A percentile compares a stretch with the other conserved stretches of the same genome.
Evolutionary conservation across 2,888 invertebrate species (phyloP).

Genomic region (Dinocampus coccinellae): DNA sequence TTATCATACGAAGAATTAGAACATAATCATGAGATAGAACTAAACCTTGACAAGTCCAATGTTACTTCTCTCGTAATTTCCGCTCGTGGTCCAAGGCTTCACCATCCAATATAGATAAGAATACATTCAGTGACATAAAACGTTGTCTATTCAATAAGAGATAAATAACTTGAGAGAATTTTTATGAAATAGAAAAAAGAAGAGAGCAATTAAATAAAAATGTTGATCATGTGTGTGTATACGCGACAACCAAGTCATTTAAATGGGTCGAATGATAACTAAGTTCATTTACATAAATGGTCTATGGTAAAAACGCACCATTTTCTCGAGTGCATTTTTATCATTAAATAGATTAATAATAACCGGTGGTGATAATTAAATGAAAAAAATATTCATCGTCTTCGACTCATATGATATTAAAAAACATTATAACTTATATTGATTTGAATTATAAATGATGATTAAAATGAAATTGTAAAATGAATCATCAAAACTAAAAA

Average conservation of each 20-base stretch:
- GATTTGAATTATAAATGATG: background rate
- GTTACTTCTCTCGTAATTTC: slow-evolving; percentile 25
- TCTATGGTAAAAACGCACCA: slow-evolving; percentile 21
- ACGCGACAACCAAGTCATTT: slow-evolving; percentile 24
- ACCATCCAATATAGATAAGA: slow-evolving; percentile 10
- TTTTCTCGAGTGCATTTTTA: slow-evolving; percentile 1
- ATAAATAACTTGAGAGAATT: background rate
- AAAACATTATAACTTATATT: background rate
- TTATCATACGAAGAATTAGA: background rate
- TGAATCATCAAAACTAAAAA: background rate
- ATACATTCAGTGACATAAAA: slow-evolving; percentile 12
- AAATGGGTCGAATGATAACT: slow-evolving; percentile 49
- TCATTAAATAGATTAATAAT: slow-evolving; percentile 9
- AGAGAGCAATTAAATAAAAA: no score
- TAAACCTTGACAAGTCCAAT: slow-evolving; percentile 12
- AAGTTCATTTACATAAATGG: slow-evolving; percentile 36
- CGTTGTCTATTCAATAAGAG: background rate
- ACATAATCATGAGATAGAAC: background rate
- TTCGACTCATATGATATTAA: background rate
- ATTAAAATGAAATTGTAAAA: background rate
- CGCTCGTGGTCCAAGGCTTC: slow-evolving; percentile 29
- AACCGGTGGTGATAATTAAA: background rate
- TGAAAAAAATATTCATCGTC: background rate
- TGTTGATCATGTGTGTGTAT: slow-evolving; percentile 5
- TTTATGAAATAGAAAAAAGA: background rate